Base-by-base conservation (phyloP, 2,113 vertebrate species). In the Coryphaenoides rupestris region DNA sequence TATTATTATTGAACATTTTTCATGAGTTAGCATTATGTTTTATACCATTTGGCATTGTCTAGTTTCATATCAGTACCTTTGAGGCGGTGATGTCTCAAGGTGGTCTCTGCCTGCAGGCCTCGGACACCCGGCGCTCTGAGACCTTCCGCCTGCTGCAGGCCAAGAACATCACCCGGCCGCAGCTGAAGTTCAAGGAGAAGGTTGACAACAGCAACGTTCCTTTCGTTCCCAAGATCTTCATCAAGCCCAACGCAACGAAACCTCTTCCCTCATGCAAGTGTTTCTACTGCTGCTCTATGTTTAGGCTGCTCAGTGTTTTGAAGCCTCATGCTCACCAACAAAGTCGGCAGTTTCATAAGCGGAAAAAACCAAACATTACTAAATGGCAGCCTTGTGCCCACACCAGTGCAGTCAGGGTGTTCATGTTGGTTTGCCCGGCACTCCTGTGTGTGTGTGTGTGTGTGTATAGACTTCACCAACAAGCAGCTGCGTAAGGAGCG, bases 161-260 rank as follows among this genome's bases (percentile, higher is more conserved):
- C 60, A 98, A 95, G 87, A 99, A 99, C 65, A 89, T 98, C 54
- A 59, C 82, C 21, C 90, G 97, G 19, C 97, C 97, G 3, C 97
- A 99, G 86, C 87, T 99, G 14, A 96, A 87, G 75, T 99, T 99
- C 76, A 94, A 80, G 24, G 96, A 98, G 53, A 98, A 94, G 79
- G 85, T 98, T 2, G 96, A 99, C 84, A 98, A 98, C 84, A 96
- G 93, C 84, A 99, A 98, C 82, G 96, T 94, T 0, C 97, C 97
- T 0, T 98, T 98, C 69, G 76, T 94, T 54, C 92, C 96, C 46
- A 98, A 94, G 78, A 91, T 99, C 80, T 98, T 95, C 75, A 70
- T 95, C 69, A 99, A 99, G 74, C 96, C 97, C 66, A 98, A 98
- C 28, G 95, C 95, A 21, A 50, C 86, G 72, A 97, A 95, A 66